These are phyloP conservation scores for Siphonodentalium dalli DNA, from an alignment of 2,888 invertebrate species.

Conservation along the genomic window DNA sequence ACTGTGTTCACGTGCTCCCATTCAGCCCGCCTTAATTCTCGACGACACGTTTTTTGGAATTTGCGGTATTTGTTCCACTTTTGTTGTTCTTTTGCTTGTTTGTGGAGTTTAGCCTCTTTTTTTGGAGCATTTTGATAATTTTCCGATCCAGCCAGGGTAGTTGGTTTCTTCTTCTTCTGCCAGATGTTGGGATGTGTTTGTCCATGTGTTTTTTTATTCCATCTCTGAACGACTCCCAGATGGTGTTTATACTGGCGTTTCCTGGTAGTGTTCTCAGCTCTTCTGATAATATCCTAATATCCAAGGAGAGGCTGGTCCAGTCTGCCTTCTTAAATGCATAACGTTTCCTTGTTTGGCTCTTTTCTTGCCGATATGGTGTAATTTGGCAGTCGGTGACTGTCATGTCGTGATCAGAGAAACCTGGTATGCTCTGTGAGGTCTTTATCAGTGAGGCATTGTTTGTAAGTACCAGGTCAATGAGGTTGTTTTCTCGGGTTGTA, in stretches of 20 bases:
- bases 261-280: too few species aligned
- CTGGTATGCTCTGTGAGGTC: neutral
- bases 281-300: too few species aligned
- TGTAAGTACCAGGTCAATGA: neutral
- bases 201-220: neutral
- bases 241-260: neutral
- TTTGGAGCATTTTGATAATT: neutral
- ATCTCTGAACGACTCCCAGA: neutral
- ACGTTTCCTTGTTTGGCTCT: neutral
- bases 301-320: neutral
- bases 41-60: constrained; percentile 7
- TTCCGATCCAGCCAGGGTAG: neutral
- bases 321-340: constrained; percentile 1
- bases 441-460: neutral
- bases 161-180: neutral
- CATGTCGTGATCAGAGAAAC: constrained; percentile 8
- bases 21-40: constrained; percentile 15
- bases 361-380: neutral
- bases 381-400: constrained; percentile 7
- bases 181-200: constrained; percentile 1
- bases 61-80: constrained; percentile 9
- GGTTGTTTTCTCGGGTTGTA: neutral
- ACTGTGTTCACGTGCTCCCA: constrained; percentile 12
- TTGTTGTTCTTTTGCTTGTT: constrained; percentile 3
- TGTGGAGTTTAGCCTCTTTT: neutral